phyloP scores from a whole-genome alignment of 2,888 invertebrate species.

The Troilus luridus region DNA sequence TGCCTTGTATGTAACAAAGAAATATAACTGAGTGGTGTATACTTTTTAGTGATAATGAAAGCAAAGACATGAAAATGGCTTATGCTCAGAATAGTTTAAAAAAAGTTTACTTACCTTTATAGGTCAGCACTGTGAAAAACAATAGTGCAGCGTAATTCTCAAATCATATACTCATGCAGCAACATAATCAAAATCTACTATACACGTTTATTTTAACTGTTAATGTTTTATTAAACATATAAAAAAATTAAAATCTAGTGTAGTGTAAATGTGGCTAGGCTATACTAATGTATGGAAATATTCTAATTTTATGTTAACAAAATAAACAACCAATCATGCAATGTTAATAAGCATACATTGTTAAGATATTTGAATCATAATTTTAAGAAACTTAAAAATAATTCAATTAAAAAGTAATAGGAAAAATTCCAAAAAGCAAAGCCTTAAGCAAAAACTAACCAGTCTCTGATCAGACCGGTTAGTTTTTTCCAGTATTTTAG shows the following conservation, averaged over 20 bases:
- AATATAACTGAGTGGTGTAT: no score
- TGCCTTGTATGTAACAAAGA: no score
- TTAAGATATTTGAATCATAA: not conserved
- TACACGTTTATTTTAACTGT: not conserved
- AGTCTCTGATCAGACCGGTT: no score
- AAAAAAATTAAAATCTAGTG: not conserved
- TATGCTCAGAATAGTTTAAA: not conserved
- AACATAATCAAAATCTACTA: not conserved
- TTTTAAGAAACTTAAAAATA: no score
- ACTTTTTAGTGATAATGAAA: not conserved
- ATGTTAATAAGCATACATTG: not conserved
- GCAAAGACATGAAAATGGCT: not conserved
- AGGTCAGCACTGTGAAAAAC: not conserved
- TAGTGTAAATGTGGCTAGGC: not conserved
- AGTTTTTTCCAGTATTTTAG: no score
- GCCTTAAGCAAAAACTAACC: no score
- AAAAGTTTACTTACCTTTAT: not conserved
- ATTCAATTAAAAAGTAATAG: no score
- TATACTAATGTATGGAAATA: not conserved
- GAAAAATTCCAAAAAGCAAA: no score
- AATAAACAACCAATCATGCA: conserved; percentile 14
- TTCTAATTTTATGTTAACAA: not conserved
- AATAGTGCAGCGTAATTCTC: not conserved
- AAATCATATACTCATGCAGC: not conserved
- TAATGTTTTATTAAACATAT: not conserved